These are phyloP conservation scores for Diglossa brunneiventris DNA, from an alignment of 2,113 vertebrate genomes.

Conservation along the genomic window DNA sequence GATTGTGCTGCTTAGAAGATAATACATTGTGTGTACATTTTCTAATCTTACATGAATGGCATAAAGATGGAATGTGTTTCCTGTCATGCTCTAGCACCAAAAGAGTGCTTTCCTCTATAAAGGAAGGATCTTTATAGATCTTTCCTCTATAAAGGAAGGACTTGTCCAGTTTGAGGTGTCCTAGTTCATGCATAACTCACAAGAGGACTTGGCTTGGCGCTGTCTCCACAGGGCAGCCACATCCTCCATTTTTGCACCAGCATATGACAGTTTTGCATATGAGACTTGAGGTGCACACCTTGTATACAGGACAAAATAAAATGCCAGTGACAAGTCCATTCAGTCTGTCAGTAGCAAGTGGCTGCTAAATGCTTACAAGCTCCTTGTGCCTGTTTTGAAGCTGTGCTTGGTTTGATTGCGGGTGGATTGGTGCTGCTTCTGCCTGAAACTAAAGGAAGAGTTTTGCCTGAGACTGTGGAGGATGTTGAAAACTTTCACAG, in stretches of 20 bases:
- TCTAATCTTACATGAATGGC: neutral
- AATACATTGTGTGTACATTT: neutral
- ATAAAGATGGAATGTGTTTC: neutral
- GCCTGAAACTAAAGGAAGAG: constrained; percentile 85
- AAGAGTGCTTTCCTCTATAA: neutral
- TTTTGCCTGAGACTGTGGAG: constrained; percentile 85
- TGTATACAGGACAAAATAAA: neutral
- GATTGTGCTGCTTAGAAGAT: neutral
- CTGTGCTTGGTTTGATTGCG: constrained; percentile 77
- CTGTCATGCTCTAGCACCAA: neutral
- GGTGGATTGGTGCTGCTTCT: constrained; percentile 82
- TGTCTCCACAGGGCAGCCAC: neutral
- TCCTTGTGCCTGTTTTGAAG: constrained; percentile 58
- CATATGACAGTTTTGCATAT: neutral
- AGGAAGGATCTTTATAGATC: neutral
- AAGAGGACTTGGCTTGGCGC: neutral
- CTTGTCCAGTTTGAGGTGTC: neutral
- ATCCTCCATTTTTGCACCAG: neutral
- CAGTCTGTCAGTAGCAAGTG: neutral
- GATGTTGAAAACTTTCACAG: constrained; percentile 81
- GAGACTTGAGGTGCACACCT: neutral
- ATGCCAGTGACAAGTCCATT: neutral
- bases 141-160: neutral
- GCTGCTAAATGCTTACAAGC: neutral
- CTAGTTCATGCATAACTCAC: neutral